phyloP scores from a whole-genome alignment of 2,113 vertebrate genomes.

The Leucosticte australis region DNA sequence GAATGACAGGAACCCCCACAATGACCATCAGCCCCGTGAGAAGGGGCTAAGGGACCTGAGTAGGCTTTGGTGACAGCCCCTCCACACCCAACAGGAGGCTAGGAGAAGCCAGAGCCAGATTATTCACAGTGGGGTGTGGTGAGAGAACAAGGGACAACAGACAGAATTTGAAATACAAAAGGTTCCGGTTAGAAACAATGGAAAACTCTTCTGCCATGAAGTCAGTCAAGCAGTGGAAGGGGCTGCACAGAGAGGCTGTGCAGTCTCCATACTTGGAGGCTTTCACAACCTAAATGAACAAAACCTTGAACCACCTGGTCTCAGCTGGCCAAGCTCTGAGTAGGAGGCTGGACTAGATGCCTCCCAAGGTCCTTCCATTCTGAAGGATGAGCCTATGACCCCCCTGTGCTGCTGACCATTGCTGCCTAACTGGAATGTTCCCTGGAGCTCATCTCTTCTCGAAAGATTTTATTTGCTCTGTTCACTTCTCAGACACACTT shows the following conservation, averaged over 20 bases:
- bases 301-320: background rate
- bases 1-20: accelerated
- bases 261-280: background rate
- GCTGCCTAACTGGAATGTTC: background rate
- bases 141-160: background rate
- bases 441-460: background rate
- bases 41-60: background rate
- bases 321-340: background rate
- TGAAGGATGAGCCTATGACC: background rate
- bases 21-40: background rate
- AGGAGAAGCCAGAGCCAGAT: background rate
- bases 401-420: background rate
- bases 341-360: background rate
- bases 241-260: background rate
- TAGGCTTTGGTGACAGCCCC: background rate
- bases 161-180: accelerated
- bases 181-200: background rate
- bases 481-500: background rate
- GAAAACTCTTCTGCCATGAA: background rate
- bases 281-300: background rate
- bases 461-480: background rate
- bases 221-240: background rate
- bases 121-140: background rate
- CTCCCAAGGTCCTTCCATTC: background rate
- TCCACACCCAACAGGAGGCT: background rate